phyloP scores from a whole-genome alignment of 2,797 vertebrate genomes.

The Lemur catta region DNA sequence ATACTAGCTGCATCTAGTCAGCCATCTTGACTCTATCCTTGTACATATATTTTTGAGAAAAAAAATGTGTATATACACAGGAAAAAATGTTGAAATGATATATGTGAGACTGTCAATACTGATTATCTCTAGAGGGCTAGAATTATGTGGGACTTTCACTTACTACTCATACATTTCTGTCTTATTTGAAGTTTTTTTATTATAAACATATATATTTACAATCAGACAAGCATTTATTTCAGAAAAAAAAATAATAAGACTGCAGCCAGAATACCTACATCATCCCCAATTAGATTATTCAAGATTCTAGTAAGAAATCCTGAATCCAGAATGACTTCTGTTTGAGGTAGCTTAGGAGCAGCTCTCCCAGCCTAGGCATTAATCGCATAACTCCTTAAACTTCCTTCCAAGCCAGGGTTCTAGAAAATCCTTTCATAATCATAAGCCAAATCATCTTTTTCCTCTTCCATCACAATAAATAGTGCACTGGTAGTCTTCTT shows the following conservation, averaged over 20 bases:
- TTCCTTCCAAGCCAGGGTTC: neutral
- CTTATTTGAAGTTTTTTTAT: slow-evolving; percentile 11
- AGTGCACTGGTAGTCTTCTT: neutral
- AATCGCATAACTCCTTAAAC: neutral
- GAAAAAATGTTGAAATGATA: neutral
- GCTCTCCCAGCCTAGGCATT: neutral
- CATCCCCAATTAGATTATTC: neutral
- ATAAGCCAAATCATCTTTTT: neutral
- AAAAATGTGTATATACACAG: neutral
- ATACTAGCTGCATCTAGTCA: neutral
- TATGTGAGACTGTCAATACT: neutral
- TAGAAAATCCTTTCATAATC: slow-evolving; percentile 37
- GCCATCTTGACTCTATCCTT: neutral
- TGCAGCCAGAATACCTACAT: neutral
- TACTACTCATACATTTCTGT: neutral
- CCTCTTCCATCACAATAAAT: neutral
- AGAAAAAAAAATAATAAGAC: neutral
- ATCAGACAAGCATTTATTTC: neutral
- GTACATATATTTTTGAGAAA: neutral
- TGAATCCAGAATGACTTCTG: neutral
- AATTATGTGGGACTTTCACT: neutral
- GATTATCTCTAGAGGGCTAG: neutral
- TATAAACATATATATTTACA: slow-evolving; percentile 33
- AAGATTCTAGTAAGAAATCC: slow-evolving; percentile 10
- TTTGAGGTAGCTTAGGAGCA: neutral